These are phyloP conservation scores for Ptychobarbus kaznakovi DNA, from an alignment of 2,797 vertebrate genomes.

Conservation along the genomic window DNA sequence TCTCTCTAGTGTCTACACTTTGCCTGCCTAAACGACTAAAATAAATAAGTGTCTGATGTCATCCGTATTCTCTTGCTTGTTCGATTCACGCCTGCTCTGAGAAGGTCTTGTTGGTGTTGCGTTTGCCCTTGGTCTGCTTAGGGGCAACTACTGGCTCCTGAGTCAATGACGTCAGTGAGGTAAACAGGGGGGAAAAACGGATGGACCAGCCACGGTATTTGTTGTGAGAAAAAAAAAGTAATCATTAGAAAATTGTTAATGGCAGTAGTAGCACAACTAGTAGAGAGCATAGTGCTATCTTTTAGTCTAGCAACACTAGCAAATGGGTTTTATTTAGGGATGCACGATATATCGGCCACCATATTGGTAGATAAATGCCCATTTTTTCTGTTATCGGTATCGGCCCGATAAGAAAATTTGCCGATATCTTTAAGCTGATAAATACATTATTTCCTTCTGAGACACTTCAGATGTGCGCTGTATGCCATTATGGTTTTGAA, in stretches of 20 bases:
- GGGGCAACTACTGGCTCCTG: slow-evolving; percentile 26
- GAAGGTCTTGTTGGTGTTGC: slow-evolving; percentile 11
- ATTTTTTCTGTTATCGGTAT: too few relatives aligned
- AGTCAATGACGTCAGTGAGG: slow-evolving; percentile 27
- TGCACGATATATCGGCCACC: too few relatives aligned
- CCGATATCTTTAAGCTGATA: too few relatives aligned
- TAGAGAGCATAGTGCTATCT: neutral
- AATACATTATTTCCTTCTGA: too few relatives aligned
- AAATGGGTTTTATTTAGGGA: neutral
- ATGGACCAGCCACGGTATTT: neutral
- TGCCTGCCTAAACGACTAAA: slow-evolving; percentile 3
- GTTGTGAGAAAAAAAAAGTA: neutral
- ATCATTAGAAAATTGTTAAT: neutral
- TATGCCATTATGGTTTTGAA: too few relatives aligned
- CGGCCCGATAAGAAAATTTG: too few relatives aligned
- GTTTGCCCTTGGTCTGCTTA: slow-evolving; percentile 29
- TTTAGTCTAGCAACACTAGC: neutral
- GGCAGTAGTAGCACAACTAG: neutral
- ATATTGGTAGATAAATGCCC: too few relatives aligned
- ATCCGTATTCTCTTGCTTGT: neutral
- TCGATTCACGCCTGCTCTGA: slow-evolving; percentile 12
- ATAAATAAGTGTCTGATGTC: slow-evolving; percentile 38
- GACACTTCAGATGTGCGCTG: too few relatives aligned
- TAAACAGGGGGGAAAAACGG: neutral
- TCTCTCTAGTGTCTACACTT: slow-evolving; percentile 6